A percentile compares a stretch with the other conserved stretches of the same genome.
phyloP scores from a whole-genome alignment of 2,888 invertebrate species.

The Drepanosiphum platanoidis region DNA sequence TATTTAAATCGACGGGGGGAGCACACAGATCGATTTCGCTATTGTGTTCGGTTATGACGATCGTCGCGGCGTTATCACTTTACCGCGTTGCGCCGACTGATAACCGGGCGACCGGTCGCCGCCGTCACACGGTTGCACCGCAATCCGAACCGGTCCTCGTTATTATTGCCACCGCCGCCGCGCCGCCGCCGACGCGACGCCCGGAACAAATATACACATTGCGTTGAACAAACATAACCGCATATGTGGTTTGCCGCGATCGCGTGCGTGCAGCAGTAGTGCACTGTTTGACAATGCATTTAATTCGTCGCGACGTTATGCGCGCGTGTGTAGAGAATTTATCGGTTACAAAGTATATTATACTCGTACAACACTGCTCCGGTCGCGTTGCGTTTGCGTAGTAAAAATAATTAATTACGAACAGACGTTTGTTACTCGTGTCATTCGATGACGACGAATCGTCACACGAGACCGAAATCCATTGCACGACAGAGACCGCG shows the following conservation, averaged over 20 bases:
- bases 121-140: background rate
- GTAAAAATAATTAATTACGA: background rate
- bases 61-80: too few species aligned
- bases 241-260: background rate
- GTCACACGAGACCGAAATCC: background rate
- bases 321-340: background rate
- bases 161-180: background rate
- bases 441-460: background rate
- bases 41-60: too few species aligned
- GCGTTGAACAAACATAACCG: constrained; percentile 1
- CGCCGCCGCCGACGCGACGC: background rate
- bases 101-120: background rate
- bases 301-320: background rate
- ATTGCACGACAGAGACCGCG: background rate
- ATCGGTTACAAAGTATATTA: background rate
- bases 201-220: background rate
- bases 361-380: background rate
- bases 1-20: too few species aligned
- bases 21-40: too few species aligned
- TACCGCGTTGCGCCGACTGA: background rate
- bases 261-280: background rate
- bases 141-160: background rate
- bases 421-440: background rate
- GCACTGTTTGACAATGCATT: too few species aligned
- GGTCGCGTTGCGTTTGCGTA: background rate